Evolutionary conservation across 2,888 invertebrate genomes (phyloP), one percentile per base, ranked within the genome.

Genomic region (Oscheius sp.): DNA sequence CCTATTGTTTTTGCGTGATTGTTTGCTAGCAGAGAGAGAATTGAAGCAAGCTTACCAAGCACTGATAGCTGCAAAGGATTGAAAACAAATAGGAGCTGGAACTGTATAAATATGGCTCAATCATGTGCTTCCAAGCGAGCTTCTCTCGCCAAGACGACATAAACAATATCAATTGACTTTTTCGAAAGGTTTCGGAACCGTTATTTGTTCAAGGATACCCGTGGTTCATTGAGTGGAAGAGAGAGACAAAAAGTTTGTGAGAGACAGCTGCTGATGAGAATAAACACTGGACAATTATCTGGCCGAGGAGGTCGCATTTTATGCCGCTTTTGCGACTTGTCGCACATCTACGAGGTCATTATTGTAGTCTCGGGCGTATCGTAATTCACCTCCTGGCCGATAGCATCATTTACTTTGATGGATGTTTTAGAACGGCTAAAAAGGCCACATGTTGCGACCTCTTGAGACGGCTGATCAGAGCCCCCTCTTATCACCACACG

Each of bases 381-480:
- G 55, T 68, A 68, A 37, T 68, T 68, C 32, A 63, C 47, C 63
- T 63, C 29, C 37, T 13, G 2, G 50, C 63, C 21, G 63, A 63
- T 63, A 63, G 47, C 63, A 63, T 63, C 63, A 48, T 63, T 63
- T 60, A 60, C 60, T 37, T 37, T 60, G 60, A 63, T 63, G n/a
- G 63, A 63, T 63, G 63, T 47, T 63, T 47, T 47, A 63, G 63
- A 60, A 37, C 37, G 60, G 32, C 60, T 37, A 7, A 60, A 60
- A 60, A 60, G 60, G 60, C 35, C 60, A 60, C 37, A 60, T 35
- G 60, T 60, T 60, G 37, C 60, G 60, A 60, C 37, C 42, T 42
- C 42, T 42, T 42, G 42, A 60, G 60, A 37, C 33, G 60, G 35
- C 60, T 11, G 58, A 33, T 21, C 58, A 58, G 21, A n/a, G 10